phyloP scores from a whole-genome alignment of 2,797 vertebrate genomes.

The Mus minutoides region DNA sequence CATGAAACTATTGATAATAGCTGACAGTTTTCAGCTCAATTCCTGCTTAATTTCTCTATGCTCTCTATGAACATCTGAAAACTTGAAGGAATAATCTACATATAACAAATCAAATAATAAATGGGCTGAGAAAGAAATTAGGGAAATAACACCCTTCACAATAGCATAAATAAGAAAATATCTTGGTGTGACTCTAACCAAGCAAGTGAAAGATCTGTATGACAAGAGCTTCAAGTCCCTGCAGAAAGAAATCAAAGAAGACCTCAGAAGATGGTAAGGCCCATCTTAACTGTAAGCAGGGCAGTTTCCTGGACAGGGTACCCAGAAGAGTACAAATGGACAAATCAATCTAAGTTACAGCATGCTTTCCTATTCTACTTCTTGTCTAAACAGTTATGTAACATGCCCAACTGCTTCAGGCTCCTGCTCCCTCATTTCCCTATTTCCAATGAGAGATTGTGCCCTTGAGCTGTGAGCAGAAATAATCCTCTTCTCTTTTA shows the following conservation, averaged over 20 bases:
- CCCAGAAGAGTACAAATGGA: neutral
- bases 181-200: neutral
- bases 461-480: neutral
- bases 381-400: neutral
- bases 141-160: neutral
- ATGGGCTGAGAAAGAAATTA: neutral
- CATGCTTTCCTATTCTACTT: neutral
- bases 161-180: neutral
- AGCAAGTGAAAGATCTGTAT: neutral
- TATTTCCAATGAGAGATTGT: neutral
- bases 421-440: neutral
- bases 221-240: neutral
- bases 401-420: no score
- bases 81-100: neutral
- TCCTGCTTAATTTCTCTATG: neutral
- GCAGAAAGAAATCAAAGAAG: neutral
- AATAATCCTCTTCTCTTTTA: neutral
- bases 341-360: no score
- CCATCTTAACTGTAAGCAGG: neutral
- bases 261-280: neutral
- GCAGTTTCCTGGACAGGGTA: neutral
- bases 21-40: neutral
- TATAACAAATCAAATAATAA: neutral
- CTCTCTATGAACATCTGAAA: neutral
- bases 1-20: no score